Conservation (phyloP, 2,797 vertebrate genomes). For the Potorous gilbertii region DNA sequence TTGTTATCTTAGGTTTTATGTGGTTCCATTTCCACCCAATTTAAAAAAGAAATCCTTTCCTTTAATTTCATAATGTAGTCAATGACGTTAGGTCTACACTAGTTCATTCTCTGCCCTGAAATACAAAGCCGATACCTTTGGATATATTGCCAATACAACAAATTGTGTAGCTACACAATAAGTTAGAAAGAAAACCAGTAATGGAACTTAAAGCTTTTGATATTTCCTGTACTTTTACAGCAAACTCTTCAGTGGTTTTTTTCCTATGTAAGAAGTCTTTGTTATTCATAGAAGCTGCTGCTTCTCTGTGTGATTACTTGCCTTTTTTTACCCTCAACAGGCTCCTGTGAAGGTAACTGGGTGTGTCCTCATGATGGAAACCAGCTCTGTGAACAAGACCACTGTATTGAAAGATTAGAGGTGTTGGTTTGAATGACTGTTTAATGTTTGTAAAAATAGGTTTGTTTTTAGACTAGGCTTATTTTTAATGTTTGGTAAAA, state of each 20-base stretch:
- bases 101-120: conserved; percentile 4
- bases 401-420: conserved; percentile 25
- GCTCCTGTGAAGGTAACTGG: conserved; percentile 47
- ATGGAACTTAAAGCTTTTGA: neutral
- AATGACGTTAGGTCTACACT: neutral
- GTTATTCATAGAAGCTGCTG: neutral
- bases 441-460: conserved; percentile 28
- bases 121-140: neutral
- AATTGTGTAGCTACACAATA: neutral
- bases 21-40: neutral
- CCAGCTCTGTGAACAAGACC: conserved; percentile 40
- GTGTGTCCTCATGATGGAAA: conserved; percentile 58
- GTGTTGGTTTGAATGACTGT: conserved; percentile 42
- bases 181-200: neutral
- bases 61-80: neutral
- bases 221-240: conserved; percentile 2
- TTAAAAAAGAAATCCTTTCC: neutral
- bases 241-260: neutral
- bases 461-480: conserved; percentile 44
- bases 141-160: neutral
- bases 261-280: neutral
- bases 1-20: neutral
- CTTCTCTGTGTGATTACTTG: neutral
- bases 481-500: conserved; percentile 22
- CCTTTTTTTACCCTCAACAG: conserved; percentile 64